Base-by-base conservation (phyloP, 2,888 invertebrate species). In the Ecliptopera silaceata region DNA sequence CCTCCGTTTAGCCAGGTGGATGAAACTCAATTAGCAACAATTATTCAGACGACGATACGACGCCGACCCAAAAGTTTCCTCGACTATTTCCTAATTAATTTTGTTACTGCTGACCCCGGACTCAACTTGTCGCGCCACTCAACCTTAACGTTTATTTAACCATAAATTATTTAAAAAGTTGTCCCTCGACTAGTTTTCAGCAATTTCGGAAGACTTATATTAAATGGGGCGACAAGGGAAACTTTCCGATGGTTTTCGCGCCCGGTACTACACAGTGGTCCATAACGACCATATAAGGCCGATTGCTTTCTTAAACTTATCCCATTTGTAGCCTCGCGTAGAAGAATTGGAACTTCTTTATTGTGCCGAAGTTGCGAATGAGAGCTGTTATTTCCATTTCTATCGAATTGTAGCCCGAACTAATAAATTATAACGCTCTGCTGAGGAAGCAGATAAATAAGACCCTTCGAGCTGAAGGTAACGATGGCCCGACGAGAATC, bases 261-360 rank as follows among this genome's bases (percentile, higher is more conserved):
- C 86, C 77, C 75, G 77, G 77, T 76, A 73, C 80, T 80, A 74
- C 77, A 74, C 83, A 84, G 84, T 82, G 84, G 84, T 84, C 83
- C 82, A 80, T 86, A 87, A 87, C 87, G 86, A 86, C 85, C 88
- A 86, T 88, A 88, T 88, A 88, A 87, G 86, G 84, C 82, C 86
- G 86, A 88, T 89, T 88, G 89, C 89, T 88, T 88, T 86, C 88
- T 84, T 85, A 87, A 89, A 89, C 83, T 89, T 88, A 84, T 85
- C 88, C 88, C 87, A 89, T 89, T 89, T 87, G 85, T 84, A 86
- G 82, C 75, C 79, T 72, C 77, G 80, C 77, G 78, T 78, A 74
- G 74, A 85, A 78, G 78, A 82, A 88, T 86, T 78, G 78, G 79
- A 88, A 88, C 84, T 88, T 85, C 85, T 88, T 87, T 86, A 88